Evolutionary conservation across 2,113 vertebrate genomes (phyloP).

Genomic region (Paramormyrops kingsleyae): DNA sequence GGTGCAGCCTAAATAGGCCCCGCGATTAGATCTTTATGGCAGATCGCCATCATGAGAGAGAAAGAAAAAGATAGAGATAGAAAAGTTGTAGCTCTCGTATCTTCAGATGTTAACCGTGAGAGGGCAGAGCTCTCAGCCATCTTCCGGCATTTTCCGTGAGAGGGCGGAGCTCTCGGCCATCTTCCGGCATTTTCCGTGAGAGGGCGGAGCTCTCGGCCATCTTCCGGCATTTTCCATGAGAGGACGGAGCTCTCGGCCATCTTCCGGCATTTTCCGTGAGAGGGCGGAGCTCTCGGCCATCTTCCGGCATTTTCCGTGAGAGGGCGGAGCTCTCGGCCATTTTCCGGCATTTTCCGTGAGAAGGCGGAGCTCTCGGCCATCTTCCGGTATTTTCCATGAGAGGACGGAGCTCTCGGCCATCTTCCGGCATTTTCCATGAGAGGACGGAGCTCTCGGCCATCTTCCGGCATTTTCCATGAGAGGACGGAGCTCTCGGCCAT

Average conservation of each 20-base stretch:
- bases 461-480: conserved; percentile 62
- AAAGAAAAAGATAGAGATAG: not conserved
- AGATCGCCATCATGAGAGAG: conserved; percentile 68
- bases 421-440: conserved; percentile 62
- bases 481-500: conserved; percentile 44
- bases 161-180: conserved; percentile 39
- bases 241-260: conserved; percentile 38
- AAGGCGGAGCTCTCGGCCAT: conserved; percentile 48
- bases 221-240: conserved; percentile 45
- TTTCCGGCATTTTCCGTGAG: not conserved
- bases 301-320: conserved; percentile 54
- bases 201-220: no score
- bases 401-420: conserved; percentile 46
- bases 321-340: not conserved
- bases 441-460: conserved; percentile 46
- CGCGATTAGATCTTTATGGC: conserved; percentile 69
- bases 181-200: no score
- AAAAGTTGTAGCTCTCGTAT: conserved; percentile 41
- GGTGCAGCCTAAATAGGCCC: conserved; percentile 68
- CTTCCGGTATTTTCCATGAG: conserved; percentile 62
- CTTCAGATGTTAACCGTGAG: conserved; percentile 62
- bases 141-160: conserved; percentile 62
- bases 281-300: not conserved
- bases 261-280: not conserved
- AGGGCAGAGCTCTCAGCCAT: conserved; percentile 46